These are phyloP conservation scores for Stichodactyla mertensii DNA, from an alignment of 64 coral and sea anemone genomes.

Conservation along the genomic window DNA sequence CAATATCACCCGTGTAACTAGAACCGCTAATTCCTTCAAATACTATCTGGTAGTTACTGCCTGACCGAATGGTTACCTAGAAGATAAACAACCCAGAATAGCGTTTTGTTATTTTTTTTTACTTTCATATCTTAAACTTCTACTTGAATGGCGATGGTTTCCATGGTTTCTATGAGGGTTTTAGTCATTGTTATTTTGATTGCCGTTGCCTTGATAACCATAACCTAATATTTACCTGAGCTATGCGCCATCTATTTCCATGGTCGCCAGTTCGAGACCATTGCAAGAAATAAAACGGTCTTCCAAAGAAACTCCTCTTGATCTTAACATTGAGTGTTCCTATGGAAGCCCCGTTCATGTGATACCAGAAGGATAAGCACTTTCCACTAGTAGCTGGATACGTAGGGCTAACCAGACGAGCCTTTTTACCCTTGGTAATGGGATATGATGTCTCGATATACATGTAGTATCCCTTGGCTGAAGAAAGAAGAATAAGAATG, in stretches of 20 bases:
- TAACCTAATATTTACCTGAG: conserved; percentile 27
- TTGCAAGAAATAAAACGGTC: conserved; percentile 44
- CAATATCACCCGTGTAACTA: conserved; percentile 72
- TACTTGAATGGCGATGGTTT: too few relatives aligned
- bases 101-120: too few relatives aligned
- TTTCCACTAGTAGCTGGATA: conserved; percentile 66
- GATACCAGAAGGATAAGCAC: conserved; percentile 95
- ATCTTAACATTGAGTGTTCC: conserved; percentile 86
- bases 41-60: conserved; percentile 32
- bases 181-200: too few relatives aligned
- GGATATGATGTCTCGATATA: conserved; percentile 83
- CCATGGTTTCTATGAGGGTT: too few relatives aligned
- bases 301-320: conserved; percentile 59
- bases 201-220: background rate
- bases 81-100: background rate
- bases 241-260: conserved; percentile 51
- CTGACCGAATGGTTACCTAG: conserved; percentile 16
- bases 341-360: conserved; percentile 83
- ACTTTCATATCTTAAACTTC: too few relatives aligned
- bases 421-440: conserved; percentile 71
- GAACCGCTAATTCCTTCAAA: conserved; percentile 73
- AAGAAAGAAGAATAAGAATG: background rate
- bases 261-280: conserved; percentile 53
- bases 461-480: conserved; percentile 80
- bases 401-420: conserved; percentile 62